A percentile compares a stretch with the other conserved stretches of the same genome.
Evolutionary conservation across 2,888 invertebrate genomes (phyloP).

Genomic region (Thymelicus acteon): DNA sequence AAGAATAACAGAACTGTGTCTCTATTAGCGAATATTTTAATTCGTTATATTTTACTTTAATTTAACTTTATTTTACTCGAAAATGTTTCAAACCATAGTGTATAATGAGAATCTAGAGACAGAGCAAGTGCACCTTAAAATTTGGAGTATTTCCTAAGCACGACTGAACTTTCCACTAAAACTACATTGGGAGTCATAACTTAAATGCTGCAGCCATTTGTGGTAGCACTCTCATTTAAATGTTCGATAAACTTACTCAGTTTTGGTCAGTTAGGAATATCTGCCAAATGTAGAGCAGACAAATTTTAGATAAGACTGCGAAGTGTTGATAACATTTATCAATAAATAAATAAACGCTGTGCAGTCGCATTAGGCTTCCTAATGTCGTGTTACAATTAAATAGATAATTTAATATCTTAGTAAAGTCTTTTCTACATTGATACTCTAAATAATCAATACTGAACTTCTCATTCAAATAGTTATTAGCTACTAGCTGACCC

Average conservation of each 20-base stretch:
- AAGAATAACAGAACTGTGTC: too few species aligned
- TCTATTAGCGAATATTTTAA: too few species aligned
- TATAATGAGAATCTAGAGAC: not conserved
- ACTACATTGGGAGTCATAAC: slow-evolving; percentile 24
- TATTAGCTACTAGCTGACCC: too few species aligned
- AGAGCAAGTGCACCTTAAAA: not conserved
- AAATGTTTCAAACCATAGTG: too few species aligned
- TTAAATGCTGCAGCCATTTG: slow-evolving; percentile 22
- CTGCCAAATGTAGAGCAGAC: slow-evolving; percentile 12
- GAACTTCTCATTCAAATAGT: not conserved
- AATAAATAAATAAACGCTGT: not conserved
- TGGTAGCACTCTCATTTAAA: slow-evolving; percentile 26
- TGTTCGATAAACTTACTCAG: slow-evolving; percentile 23
- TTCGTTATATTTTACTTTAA: too few species aligned
- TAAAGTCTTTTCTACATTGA: too few species aligned
- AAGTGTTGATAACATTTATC: not conserved
- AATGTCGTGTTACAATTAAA: too few species aligned
- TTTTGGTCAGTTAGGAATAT: slow-evolving; percentile 21
- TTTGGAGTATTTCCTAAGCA: not conserved
- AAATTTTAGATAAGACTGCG: slow-evolving; percentile 2
- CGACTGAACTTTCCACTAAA: slow-evolving; percentile 16
- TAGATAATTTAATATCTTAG: too few species aligned
- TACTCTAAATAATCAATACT: not conserved
- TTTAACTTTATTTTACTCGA: too few species aligned
- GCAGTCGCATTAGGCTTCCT: too few species aligned